Evolutionary conservation across 2,888 invertebrate genomes (phyloP).

Genomic region (Sympetrum striolatum): DNA sequence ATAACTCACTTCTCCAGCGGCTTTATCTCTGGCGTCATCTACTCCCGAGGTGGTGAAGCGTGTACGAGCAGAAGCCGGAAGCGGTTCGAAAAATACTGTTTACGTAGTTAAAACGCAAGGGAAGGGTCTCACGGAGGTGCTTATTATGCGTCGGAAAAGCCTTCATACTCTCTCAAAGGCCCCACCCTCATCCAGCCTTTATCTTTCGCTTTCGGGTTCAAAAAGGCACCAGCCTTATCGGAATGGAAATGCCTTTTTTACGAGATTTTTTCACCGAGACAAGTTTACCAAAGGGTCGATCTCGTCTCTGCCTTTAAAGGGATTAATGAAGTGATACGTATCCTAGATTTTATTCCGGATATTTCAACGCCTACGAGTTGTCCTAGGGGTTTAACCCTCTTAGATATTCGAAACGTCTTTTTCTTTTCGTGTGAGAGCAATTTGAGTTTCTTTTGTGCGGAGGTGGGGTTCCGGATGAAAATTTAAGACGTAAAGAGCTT

Average conservation of each 20-base stretch:
- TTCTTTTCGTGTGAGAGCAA: neutral
- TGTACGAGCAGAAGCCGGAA: neutral
- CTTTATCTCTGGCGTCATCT: neutral
- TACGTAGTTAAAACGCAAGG: neutral
- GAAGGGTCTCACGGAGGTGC: neutral
- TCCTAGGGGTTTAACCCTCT: neutral
- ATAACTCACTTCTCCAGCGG: neutral
- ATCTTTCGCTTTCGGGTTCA: neutral
- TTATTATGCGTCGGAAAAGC: neutral
- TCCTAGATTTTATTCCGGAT: neutral
- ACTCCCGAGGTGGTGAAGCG: neutral
- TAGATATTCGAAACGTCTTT: neutral
- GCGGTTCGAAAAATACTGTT: neutral
- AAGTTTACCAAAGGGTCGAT: neutral
- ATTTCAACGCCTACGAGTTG: neutral
- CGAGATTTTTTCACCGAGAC: neutral
- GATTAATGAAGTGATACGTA: neutral
- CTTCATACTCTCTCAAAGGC: neutral
- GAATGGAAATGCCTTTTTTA: neutral
- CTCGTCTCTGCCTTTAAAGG: neutral
- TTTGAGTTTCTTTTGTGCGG: neutral
- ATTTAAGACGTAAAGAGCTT: neutral
- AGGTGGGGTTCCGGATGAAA: neutral
- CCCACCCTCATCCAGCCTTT: neutral
- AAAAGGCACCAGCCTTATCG: neutral